Percentiles rank a stretch among this genome's conserved stretches.
Conservation (phyloP, 1,140 invertebrate species). For the Carposina sasakii region DNA sequence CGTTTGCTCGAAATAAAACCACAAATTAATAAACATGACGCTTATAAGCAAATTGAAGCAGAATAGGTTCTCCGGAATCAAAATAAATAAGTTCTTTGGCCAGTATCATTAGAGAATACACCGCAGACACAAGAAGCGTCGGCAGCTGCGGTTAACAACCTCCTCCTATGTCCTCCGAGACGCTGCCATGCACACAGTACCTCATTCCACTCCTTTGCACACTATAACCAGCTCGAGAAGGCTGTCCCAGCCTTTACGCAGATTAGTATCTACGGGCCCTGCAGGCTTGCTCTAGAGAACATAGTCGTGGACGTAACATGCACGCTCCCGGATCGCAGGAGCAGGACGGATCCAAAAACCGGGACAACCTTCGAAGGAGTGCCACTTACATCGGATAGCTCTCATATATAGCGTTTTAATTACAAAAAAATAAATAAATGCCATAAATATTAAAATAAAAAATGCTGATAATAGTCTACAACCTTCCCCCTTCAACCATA, state of each 20-base stretch:
- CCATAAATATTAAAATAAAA: conserved; percentile 68
- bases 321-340: conserved; percentile 55
- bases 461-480: conserved; percentile 59
- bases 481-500: conserved; percentile 68
- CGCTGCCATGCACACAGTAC: conserved; percentile 38
- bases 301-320: conserved; percentile 55
- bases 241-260: conserved; percentile 63
- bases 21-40: conserved; percentile 69
- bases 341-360: conserved; percentile 69
- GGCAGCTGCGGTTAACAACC: conserved; percentile 25
- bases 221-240: conserved; percentile 42
- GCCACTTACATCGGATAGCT: conserved; percentile 55
- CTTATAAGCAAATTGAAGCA: conserved; percentile 70
- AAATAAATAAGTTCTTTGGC: conserved; percentile 70
- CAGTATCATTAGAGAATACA: conserved; percentile 62
- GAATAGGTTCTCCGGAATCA: conserved; percentile 73
- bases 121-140: conserved; percentile 55
- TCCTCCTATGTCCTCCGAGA: conserved; percentile 1
- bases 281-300: too few relatives aligned
- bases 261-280: conserved; percentile 45
- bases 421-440: conserved; percentile 67
- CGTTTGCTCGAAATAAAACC: conserved; percentile 46
- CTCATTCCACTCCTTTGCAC: conserved; percentile 39
- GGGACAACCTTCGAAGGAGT: conserved; percentile 74
- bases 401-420: conserved; percentile 54